Evolutionary conservation across 2,797 vertebrate species (phyloP).

Genomic region (Myotis vivesi): DNA sequence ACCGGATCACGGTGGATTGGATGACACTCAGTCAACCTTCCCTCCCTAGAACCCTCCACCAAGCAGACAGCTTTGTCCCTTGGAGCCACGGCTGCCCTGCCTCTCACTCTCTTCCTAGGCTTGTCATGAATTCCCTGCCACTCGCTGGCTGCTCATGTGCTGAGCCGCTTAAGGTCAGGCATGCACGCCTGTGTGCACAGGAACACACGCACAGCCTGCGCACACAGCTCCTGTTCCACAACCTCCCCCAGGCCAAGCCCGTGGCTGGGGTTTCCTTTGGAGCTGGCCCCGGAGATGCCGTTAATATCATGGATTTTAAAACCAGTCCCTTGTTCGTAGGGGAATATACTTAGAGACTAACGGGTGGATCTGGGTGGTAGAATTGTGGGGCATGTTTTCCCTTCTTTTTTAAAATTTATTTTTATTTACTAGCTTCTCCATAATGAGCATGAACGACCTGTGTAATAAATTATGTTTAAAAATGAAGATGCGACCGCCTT

Average conservation of each 20-base stretch:
- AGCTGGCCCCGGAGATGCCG: neutral
- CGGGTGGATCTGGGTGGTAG: neutral
- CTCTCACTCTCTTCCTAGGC: neutral
- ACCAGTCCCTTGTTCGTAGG: constrained; percentile 47
- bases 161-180: neutral
- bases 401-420: neutral
- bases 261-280: constrained; percentile 16
- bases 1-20: neutral
- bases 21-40: constrained; percentile 24
- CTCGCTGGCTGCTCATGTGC: neutral
- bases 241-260: neutral
- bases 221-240: neutral
- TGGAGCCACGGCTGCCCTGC: neutral
- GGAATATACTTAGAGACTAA: constrained; percentile 33
- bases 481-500: neutral
- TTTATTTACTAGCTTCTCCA: constrained; percentile 39
- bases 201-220: too few species aligned
- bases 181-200: neutral
- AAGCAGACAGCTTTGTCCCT: neutral
- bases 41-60: neutral
- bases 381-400: neutral
- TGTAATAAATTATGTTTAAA: neutral
- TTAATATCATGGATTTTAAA: constrained; percentile 31
- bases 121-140: neutral
- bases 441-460: neutral